A percentile compares a stretch with the other conserved stretches of the same genome.
Conservation (phyloP, 2,113 vertebrate genomes). For the Eulacestoma nigropectus region DNA sequence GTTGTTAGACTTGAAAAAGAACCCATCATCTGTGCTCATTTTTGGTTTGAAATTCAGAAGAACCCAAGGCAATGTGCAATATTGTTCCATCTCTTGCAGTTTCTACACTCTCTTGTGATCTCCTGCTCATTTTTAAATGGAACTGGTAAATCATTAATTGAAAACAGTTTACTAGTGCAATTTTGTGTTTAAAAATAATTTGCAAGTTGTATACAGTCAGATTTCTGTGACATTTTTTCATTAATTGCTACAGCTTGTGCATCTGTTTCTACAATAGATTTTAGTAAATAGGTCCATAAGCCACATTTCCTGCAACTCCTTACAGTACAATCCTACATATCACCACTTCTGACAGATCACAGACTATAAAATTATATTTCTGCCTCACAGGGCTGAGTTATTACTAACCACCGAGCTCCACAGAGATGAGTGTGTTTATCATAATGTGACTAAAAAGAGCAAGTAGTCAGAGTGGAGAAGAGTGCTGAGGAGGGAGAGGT, state of each 20-base stretch:
- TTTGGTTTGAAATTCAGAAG: background rate
- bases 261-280: background rate
- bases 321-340: background rate
- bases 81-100: background rate
- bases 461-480: background rate
- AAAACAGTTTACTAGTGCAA: background rate
- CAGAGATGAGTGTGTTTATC: conserved; percentile 19
- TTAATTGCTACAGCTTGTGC: background rate
- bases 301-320: conserved; percentile 7
- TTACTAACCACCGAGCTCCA: background rate
- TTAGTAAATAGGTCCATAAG: background rate
- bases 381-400: background rate
- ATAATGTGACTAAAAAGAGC: background rate
- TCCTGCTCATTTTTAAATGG: background rate
- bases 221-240: background rate
- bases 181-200: conserved; percentile 21
- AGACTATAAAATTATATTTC: background rate
- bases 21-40: background rate
- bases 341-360: conserved; percentile 32
- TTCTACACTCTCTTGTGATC: background rate
- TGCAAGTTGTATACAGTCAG: background rate
- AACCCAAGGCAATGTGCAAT: background rate
- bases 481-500: background rate
- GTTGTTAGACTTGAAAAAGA: background rate
- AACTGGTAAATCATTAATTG: background rate